phyloP scores from a whole-genome alignment of 1,140 invertebrate species.

The Drosophila bocqueti region DNA sequence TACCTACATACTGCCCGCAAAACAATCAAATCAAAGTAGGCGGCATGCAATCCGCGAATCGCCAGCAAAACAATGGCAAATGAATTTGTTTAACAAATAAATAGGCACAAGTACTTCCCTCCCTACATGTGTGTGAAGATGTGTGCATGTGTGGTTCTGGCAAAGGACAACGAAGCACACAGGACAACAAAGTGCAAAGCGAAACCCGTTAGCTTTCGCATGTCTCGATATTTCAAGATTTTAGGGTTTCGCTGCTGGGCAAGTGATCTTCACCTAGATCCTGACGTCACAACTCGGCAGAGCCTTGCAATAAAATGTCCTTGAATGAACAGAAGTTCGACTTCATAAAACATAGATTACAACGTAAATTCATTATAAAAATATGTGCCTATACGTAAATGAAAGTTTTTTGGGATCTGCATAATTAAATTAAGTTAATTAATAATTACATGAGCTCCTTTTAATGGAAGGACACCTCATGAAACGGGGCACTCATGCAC shows the following conservation, averaged over 20 bases:
- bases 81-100: constrained; percentile 76
- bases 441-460: no score
- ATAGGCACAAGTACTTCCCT: constrained; percentile 48
- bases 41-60: constrained; percentile 63
- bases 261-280: neutral
- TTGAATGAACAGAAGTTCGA: no score
- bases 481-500: no score
- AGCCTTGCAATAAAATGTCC: neutral
- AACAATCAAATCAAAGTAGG: constrained; percentile 67
- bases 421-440: no score
- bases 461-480: no score
- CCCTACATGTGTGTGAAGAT: no score
- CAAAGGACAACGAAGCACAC: constrained; percentile 19
- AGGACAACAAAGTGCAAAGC: constrained; percentile 20
- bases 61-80: constrained; percentile 37
- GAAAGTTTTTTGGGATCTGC: no score
- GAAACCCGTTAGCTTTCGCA: neutral
- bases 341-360: neutral
- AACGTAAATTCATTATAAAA: no score
- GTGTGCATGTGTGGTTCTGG: constrained; percentile 1
- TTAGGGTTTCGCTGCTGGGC: no score
- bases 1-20: constrained; percentile 47
- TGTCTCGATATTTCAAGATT: neutral
- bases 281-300: no score
- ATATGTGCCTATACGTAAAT: no score